Conservation (phyloP, 2,797 vertebrate genomes). For the Antennarius maculatus region DNA sequence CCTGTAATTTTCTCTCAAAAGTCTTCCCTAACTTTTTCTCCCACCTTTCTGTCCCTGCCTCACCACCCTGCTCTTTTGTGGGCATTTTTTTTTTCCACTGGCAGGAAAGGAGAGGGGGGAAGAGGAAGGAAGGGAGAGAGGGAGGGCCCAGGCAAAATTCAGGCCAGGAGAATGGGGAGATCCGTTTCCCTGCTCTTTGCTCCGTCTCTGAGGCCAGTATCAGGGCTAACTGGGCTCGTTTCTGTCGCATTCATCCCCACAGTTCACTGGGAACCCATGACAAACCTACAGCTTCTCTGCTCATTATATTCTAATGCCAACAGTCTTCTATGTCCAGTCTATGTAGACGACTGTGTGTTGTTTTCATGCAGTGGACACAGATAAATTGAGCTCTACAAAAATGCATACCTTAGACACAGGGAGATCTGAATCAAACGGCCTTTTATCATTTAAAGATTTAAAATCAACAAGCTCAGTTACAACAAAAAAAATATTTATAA, state of each 20-base stretch:
- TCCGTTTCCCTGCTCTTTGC: constrained; percentile 44
- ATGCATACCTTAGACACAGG: background rate
- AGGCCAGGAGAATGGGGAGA: constrained; percentile 44
- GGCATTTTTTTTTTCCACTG: constrained; percentile 40
- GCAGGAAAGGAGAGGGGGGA: constrained; percentile 28
- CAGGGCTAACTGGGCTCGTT: constrained; percentile 64
- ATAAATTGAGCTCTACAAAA: background rate
- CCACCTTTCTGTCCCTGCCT: constrained; percentile 9
- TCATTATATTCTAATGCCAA: background rate
- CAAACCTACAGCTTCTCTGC: background rate
- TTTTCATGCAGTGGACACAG: background rate
- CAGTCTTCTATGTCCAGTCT: background rate
- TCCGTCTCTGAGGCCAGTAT: constrained; percentile 64
- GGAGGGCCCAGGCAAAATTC: constrained; percentile 32
- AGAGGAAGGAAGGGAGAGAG: constrained; percentile 44
- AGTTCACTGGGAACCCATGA: background rate
- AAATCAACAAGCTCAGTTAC: too few species aligned
- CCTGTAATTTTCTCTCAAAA: background rate
- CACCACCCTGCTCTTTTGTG: constrained; percentile 30
- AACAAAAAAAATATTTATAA: too few species aligned
- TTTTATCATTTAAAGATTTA: background rate
- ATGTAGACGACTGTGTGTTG: background rate
- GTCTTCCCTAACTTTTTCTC: constrained; percentile 8
- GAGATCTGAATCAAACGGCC: background rate
- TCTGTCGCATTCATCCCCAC: background rate